A percentile compares a stretch with the other conserved stretches of the same genome.
phyloP scores from a whole-genome alignment of 2,113 vertebrate genomes.

The Macrotis lagotis region DNA sequence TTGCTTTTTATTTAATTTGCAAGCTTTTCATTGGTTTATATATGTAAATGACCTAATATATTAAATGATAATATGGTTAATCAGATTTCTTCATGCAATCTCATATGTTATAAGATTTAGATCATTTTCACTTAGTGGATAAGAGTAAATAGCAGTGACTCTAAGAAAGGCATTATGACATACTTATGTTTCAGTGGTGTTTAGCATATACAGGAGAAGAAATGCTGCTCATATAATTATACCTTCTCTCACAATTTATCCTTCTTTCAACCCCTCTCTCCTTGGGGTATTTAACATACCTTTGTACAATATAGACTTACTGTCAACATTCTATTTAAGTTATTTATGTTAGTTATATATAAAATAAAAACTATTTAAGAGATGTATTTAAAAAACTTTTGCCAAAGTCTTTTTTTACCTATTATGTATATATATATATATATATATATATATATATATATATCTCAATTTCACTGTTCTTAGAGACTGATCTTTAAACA shows the following conservation, averaged over 20 bases:
- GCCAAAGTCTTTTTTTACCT: constrained; percentile 66
- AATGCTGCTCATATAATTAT: constrained; percentile 39
- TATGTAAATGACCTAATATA: constrained; percentile 18
- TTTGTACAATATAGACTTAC: constrained; percentile 45
- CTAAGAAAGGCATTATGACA: constrained; percentile 43
- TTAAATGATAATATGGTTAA: constrained; percentile 37
- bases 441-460: too few relatives aligned
- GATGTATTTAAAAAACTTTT: constrained; percentile 67
- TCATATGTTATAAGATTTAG: neutral
- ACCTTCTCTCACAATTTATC: neutral
- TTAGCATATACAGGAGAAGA: constrained; percentile 43
- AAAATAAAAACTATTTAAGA: constrained; percentile 70
- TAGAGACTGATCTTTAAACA: constrained; percentile 68
- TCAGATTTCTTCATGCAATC: constrained; percentile 19
- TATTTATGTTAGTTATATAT: constrained; percentile 59
- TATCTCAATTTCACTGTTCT: constrained; percentile 50
- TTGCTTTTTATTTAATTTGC: constrained; percentile 39
- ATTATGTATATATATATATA: too few relatives aligned
- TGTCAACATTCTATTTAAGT: constrained; percentile 62
- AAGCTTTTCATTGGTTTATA: constrained; percentile 49
- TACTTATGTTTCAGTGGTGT: constrained; percentile 35
- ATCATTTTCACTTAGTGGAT: constrained; percentile 47
- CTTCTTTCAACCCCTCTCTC: neutral
- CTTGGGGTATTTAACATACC: constrained; percentile 28
- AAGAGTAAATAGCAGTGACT: constrained; percentile 4